Percentiles rank a stretch among this genome's conserved stretches.
These are phyloP conservation scores for Clamator glandarius DNA, from an alignment of 2,797 vertebrate species.

Conservation along the genomic window DNA sequence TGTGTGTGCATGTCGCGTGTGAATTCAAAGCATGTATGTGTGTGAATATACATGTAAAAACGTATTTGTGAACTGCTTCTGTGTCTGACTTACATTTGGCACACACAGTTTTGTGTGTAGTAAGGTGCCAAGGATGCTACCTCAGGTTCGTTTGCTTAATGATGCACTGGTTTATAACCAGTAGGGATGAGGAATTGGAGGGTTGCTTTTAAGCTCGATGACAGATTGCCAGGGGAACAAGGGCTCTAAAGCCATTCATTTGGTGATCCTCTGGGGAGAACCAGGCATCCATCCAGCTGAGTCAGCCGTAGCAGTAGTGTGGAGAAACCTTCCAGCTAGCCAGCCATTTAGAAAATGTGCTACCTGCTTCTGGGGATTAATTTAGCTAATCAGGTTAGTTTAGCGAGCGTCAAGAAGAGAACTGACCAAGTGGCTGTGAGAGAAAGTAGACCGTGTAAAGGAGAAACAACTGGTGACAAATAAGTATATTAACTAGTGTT, in stretches of 20 bases:
- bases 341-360: conserved; percentile 31
- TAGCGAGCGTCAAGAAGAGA: background rate
- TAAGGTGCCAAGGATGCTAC: background rate
- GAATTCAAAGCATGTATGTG: background rate
- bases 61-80: background rate
- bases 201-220: background rate
- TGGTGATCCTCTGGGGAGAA: background rate
- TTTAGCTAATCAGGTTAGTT: background rate
- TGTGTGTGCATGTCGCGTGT: background rate
- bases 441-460: background rate
- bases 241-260: background rate
- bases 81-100: fast-evolving
- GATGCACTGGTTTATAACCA: background rate
- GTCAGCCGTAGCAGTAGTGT: background rate
- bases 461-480: background rate
- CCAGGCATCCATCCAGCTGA: conserved; percentile 13
- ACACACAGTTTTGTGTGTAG: background rate
- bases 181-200: background rate
- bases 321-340: background rate
- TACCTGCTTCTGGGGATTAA: conserved; percentile 9
- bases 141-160: background rate
- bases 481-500: background rate
- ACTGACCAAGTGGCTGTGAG: background rate
- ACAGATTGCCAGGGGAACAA: background rate
- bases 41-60: background rate